Base-by-base conservation (phyloP, 2,888 invertebrate species). In the Petrolisthes cinctipes region DNA sequence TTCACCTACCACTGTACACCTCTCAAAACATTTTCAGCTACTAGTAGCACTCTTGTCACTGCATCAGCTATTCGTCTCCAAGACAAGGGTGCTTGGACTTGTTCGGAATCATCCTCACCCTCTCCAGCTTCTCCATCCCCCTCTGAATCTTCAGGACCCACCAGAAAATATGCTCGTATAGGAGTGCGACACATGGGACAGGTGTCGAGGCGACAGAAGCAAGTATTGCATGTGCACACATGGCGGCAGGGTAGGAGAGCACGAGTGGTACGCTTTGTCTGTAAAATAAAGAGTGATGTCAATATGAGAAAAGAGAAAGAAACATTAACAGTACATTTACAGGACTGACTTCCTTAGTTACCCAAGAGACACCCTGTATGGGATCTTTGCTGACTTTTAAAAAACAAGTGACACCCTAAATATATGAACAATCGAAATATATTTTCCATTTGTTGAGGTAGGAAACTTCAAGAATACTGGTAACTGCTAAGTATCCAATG, bases 111-210 rank as follows among this genome's bases (percentile, higher is more conserved):
- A 37, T 68, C 51, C 53, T n/a, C 68, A 6, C n/a, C 53, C 76
- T 17, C 53, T 0, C 7, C 82, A 61, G 17, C 82, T 53, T 6
- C 17, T 54, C 53, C 53, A 9, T 6, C 17, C 57, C 17, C 54
- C 23, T 6, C 68, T 54, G 85, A 23, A 56, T 56, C 57, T 68
- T 86, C 86, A 20, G 76, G 82, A 37, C 66, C 86, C 56, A 86
- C 86, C 3, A 89, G 82, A 75, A 90, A 90, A 79, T 85, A 90
- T 23, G 86, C 86, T 37, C 82, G 76, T 68, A 90, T 97, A 76
- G 95, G 95, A 91, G 96, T 95, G 89, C 97, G 94, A 93, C 97
- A 97, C 94, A 97, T 96, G 37, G 97, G 97, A 92, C 97, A 97
- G 91, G 96, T 95, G 92, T 96, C 96, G 91, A 97, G 93, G 92